Conservation (phyloP, 2,888 invertebrate species). For the Heliconius sara region DNA sequence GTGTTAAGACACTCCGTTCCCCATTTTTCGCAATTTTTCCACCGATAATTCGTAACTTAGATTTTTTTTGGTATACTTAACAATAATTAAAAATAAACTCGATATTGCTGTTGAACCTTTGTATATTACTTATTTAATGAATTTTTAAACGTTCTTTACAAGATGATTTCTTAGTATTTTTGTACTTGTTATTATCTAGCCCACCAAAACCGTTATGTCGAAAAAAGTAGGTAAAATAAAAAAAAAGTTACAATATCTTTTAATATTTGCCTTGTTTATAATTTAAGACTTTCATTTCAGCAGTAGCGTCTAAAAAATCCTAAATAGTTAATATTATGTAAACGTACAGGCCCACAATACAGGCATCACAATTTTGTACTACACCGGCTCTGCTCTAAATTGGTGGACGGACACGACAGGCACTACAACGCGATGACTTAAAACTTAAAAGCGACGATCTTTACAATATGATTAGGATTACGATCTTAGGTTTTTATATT, state of each 20-base stretch:
- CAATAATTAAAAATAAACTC: no score
- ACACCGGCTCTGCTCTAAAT: background rate
- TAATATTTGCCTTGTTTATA: background rate
- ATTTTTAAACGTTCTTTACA: background rate
- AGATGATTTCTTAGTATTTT: background rate
- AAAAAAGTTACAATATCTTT: background rate
- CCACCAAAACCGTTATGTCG: background rate
- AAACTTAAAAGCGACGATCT: conserved; percentile 1
- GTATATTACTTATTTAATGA: background rate
- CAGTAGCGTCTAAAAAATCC: background rate
- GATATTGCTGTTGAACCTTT: no score
- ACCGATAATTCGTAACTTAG: no score
- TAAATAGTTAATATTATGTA: background rate
- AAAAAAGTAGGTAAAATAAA: background rate
- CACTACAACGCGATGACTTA: background rate
- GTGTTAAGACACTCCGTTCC: no score
- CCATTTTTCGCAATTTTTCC: no score
- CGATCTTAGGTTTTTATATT: no score
- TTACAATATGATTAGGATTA: no score
- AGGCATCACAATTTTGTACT: background rate
- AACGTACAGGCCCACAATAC: background rate
- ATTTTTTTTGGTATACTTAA: no score
- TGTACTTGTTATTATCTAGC: background rate
- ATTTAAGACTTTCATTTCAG: background rate
- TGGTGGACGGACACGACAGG: conserved; percentile 22